Evolutionary conservation across 1,140 invertebrate species (phyloP), one percentile per base, ranked within the genome.

Genomic region (Armadillidium nasatum): DNA sequence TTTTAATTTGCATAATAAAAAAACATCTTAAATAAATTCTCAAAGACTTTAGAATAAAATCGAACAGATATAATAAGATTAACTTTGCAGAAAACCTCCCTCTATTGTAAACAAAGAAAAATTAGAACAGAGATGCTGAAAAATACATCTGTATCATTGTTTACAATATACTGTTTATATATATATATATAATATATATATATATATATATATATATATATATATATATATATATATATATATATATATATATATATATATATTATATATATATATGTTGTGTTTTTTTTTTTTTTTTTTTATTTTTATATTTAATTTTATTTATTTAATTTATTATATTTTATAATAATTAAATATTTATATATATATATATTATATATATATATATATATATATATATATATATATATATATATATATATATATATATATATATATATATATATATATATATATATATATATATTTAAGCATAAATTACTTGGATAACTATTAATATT

Each of bases 361-460:
- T 15, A 50, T 9, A 50, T 73, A 46, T 73, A 33, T 44, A 44
- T 60, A 23, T 60, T 60, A 60, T 60, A 43, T 71, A 43, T 7
- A 43, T 71, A 43, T 71, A 43, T 71, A 43, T 71, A 43, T 71
- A 43, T 71, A 43, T 71, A 43, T 71, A 43, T 43, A 44, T 71
- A 22, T 43, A 43, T 71, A 22, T 71, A 43, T 71, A 22, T 71
- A 22, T 71, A 22, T 71, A 22, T 71, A 6, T 44, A 44, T 71
- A 71, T 22, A 71, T 10, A 71, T 44, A 71, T 22, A 66, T 50
- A 45, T 15, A 50, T 9, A 50, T 73, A 46, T 73, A 23, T 73
- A 66, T 66, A 73, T 73, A 54, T 60, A 66, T 73, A 73, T 43
- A 73, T 54, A 73, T 73, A 66, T 21, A 73, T 60, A 73, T 73